Base-by-base conservation (phyloP, 2,888 invertebrate species). In the Deilephila porcellus region DNA sequence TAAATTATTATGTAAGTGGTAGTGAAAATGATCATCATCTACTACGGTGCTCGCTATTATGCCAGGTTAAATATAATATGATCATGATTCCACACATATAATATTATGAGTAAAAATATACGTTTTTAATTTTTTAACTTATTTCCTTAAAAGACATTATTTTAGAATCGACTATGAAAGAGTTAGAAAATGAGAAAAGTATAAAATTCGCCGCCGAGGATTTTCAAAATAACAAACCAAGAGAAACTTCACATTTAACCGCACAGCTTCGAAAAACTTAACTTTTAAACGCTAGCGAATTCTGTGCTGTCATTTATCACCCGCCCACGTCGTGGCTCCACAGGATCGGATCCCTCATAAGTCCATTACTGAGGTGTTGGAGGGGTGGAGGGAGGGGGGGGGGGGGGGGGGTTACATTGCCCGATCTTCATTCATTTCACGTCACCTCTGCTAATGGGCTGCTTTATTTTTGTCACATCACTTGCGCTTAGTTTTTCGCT, bases 401-500 rank as follows among this genome's bases (percentile, higher is more conserved):
- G 14, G 29, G 37, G 52, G 52, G 29, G 45, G n/a, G 45, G 67
- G 45, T 1, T 3, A 17, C 29, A 17, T 11, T 14, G 25, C n/a
- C n/a, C 45, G 25, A 67, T 67, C 52, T 52, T 25, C 45, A 67
- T 67, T 67, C 45, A 67, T 67, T 25, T 25, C 6, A 67, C 67
- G 52, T 25, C 67, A 67, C 67, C 25, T 52, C 25, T 14, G 67
- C 67, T 67, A 67, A 67, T 67, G 67, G 67, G 25, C 25, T 45
- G 20, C 67, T 52, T 67, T 67, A 52, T 67, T 67, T 67, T 25
- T 67, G 52, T 67, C 52, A 56, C 19, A 56, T 56, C 56, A 67
- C 45, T 67, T 52, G 14, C 25, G 25, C 29, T 67, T 52, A 45
- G 67, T 52, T 67, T 52, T 64, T 67, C 56, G 56, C 56, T 56